Evolutionary conservation across 1,140 invertebrate genomes (phyloP).

Genomic region (Cotesia chilonis): DNA sequence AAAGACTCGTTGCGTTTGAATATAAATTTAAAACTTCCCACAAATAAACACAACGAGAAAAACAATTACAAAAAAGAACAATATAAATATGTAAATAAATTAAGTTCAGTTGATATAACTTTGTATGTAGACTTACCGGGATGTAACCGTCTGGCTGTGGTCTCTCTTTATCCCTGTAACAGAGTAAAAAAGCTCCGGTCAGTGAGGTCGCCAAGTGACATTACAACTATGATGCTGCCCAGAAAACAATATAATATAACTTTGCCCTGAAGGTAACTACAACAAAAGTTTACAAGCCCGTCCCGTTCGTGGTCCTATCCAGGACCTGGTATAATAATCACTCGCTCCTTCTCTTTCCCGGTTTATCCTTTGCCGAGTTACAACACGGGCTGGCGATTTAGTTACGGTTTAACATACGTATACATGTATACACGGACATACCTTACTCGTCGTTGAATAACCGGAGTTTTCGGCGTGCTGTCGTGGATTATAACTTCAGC

Average conservation of each 20-base stretch:
- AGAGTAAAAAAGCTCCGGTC: slow-evolving; percentile 44
- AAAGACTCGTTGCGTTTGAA: too few species aligned
- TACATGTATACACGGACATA: slow-evolving; percentile 34
- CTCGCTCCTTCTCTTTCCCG: neutral
- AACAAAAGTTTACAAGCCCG: slow-evolving; percentile 7
- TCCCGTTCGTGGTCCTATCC: too few species aligned
- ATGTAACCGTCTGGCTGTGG: slow-evolving; percentile 64
- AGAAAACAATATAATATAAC: slow-evolving; percentile 23
- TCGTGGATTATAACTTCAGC: slow-evolving; percentile 82
- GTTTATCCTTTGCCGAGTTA: neutral
- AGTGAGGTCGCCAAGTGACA: slow-evolving; percentile 19
- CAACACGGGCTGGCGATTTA: slow-evolving; percentile 10
- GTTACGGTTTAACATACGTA: slow-evolving; percentile 40
- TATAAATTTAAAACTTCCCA: neutral
- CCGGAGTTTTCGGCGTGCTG: slow-evolving; percentile 74
- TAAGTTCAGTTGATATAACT: slow-evolving; percentile 19
- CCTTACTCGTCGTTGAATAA: slow-evolving; percentile 69
- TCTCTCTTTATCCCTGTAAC: slow-evolving; percentile 58
- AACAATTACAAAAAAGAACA: too few species aligned
- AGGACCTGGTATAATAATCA: neutral
- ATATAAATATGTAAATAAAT: slow-evolving; percentile 34
- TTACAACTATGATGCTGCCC: too few species aligned
- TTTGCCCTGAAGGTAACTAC: slow-evolving; percentile 19
- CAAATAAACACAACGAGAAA: neutral
- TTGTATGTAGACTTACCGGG: slow-evolving; percentile 56